phyloP scores from a whole-genome alignment of 2,888 invertebrate genomes.

The Phymatocera aterrima region DNA sequence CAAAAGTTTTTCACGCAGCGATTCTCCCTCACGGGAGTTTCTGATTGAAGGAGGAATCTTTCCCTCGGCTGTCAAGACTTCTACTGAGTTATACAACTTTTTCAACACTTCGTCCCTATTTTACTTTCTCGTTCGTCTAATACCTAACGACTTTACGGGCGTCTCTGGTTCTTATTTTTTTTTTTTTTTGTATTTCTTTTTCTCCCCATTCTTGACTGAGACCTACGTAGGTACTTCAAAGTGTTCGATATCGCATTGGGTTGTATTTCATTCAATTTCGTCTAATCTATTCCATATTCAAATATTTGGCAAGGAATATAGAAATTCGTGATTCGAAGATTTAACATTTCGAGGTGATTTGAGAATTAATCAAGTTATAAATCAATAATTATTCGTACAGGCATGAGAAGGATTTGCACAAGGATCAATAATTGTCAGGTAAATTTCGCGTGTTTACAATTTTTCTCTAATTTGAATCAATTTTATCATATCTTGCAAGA shows the following conservation, averaged over 20 bases:
- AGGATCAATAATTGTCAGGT: no score
- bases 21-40: constrained; percentile 44
- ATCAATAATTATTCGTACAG: not conserved
- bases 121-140: not conserved
- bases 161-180: not conserved
- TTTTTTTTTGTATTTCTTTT: not conserved
- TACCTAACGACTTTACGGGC: constrained; percentile 2
- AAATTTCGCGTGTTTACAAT: no score
- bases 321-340: not conserved
- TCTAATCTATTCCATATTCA: not conserved
- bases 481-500: no score
- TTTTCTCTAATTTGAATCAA: no score
- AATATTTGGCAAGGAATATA: not conserved
- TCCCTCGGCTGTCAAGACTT: constrained; percentile 48
- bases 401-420: no score
- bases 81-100: constrained; percentile 28
- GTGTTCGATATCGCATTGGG: not conserved
- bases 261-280: constrained; percentile 2
- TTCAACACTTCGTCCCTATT: not conserved
- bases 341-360: not conserved
- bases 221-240: not conserved
- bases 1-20: constrained; percentile 53
- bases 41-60: constrained; percentile 51
- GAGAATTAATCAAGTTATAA: not conserved
- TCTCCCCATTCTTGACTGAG: not conserved